phyloP scores from a whole-genome alignment of 2,888 invertebrate genomes.

The Acholoe squamosa region DNA sequence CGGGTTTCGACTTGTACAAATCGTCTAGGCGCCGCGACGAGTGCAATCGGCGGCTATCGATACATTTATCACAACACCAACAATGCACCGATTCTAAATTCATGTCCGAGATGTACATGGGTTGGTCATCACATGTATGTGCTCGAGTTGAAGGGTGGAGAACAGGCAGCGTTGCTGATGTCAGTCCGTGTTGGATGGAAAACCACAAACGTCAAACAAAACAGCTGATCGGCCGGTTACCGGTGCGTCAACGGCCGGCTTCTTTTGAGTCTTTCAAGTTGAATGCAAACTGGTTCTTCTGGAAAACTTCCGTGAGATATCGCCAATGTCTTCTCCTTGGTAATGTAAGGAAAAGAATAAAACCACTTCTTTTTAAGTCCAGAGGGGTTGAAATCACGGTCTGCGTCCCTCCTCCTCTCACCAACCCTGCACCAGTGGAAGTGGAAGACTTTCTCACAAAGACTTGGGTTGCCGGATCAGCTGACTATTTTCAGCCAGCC shows the following conservation, averaged over 20 bases:
- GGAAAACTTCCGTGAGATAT: no score
- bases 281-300: no score
- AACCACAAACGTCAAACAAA: background rate
- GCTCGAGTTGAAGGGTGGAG: background rate
- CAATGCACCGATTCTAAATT: slow-evolving; percentile 28
- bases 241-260: background rate
- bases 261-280: no score
- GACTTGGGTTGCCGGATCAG: slow-evolving; percentile 60
- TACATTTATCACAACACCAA: slow-evolving; percentile 61
- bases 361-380: background rate
- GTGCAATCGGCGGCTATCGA: background rate
- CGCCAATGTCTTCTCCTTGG: no score
- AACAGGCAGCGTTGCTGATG: background rate
- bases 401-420: slow-evolving; percentile 35
- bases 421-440: slow-evolving; percentile 17
- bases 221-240: slow-evolving; percentile 17
- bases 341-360: background rate
- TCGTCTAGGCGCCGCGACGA: slow-evolving; percentile 30
- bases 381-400: background rate
- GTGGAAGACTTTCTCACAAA: background rate
- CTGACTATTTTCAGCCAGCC: slow-evolving; percentile 60
- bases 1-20: slow-evolving; percentile 6
- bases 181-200: background rate
- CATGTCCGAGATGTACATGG: slow-evolving; percentile 38
- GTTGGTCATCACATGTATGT: background rate